Conservation (phyloP, 2,113 vertebrate species). For the Capra hircus region DNA sequence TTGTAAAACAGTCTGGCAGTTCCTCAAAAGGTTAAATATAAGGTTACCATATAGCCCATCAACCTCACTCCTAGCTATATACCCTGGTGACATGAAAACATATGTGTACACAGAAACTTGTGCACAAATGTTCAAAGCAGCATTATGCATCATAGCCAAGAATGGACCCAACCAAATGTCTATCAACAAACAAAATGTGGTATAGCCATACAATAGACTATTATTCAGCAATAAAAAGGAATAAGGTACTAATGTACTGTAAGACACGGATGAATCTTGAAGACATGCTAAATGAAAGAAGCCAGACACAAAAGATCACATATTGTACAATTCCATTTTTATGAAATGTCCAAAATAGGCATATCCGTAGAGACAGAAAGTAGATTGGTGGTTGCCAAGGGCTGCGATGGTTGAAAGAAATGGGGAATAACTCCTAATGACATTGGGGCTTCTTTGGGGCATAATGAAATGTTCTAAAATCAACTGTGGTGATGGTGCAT, state of each 20-base stretch:
- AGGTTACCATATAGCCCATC: not conserved
- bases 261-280: not conserved
- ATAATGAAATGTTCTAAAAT: not conserved
- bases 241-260: not conserved
- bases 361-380: not conserved
- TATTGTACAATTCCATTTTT: not conserved
- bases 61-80: not conserved
- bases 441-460: not conserved
- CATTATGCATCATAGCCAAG: not conserved
- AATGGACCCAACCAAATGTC: not conserved
- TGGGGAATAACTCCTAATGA: not conserved
- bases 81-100: not conserved
- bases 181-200: not conserved
- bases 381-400: not conserved
- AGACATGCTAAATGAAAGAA: not conserved
- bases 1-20: not conserved
- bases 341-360: not conserved
- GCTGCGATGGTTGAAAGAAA: not conserved
- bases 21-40: not conserved
- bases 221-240: not conserved
- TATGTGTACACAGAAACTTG: not conserved
- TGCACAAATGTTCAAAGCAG: not conserved
- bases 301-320: not conserved
- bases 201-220: not conserved
- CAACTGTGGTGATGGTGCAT: not conserved